A percentile compares a stretch with the other conserved stretches of the same genome.
These are phyloP conservation scores for Spicauda simplicius DNA, from an alignment of 2,888 invertebrate species.

Conservation along the genomic window DNA sequence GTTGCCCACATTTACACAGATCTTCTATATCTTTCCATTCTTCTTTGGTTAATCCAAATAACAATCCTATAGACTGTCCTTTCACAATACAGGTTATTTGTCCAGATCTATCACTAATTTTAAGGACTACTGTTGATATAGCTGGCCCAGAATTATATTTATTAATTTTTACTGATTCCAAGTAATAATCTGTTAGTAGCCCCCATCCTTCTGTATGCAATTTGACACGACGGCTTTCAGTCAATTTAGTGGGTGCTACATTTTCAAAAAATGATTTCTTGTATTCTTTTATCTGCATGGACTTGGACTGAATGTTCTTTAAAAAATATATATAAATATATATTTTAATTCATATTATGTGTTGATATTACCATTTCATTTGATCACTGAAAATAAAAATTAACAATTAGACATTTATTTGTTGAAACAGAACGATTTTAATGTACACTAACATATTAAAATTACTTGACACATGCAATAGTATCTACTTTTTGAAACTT, in stretches of 20 bases:
- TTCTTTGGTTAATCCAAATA: constrained; percentile 64
- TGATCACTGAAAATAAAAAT: too few species aligned
- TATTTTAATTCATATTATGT: too few species aligned
- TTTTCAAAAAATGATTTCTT: constrained; percentile 52
- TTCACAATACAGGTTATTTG: constrained; percentile 67
- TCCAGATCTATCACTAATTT: constrained; percentile 68
- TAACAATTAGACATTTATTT: not conserved
- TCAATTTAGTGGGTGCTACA: constrained; percentile 62
- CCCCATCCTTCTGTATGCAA: constrained; percentile 66
- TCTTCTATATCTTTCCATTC: constrained; percentile 73
- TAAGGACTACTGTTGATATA: constrained; percentile 64
- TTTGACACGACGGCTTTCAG: constrained; percentile 61
- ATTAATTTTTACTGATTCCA: constrained; percentile 77
- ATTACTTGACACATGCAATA: too few species aligned
- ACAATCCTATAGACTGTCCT: constrained; percentile 60
- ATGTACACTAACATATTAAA: too few species aligned
- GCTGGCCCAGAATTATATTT: constrained; percentile 51
- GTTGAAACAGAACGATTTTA: too few species aligned
- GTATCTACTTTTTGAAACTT: too few species aligned
- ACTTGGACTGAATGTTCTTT: not conserved
- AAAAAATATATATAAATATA: too few species aligned
- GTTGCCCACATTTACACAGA: constrained; percentile 59
- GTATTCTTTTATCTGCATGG: constrained; percentile 39
- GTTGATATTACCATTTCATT: too few species aligned
- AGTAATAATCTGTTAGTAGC: constrained; percentile 65